Conservation (phyloP, 2,113 vertebrate genomes). For the Chloroceryle aenea region DNA sequence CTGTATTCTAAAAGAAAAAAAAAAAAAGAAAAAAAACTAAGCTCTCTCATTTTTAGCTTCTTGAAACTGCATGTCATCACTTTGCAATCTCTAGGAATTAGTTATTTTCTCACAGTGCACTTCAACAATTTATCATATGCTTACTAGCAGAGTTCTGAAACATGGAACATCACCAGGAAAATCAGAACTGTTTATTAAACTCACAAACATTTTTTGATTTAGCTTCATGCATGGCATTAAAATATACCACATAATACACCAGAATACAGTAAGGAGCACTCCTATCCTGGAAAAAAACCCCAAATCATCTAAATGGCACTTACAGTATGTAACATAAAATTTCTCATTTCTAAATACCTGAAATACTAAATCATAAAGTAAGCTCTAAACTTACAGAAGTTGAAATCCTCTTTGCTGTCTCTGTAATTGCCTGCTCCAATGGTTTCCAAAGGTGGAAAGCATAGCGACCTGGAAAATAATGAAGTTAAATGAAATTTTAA, state of each 20-base stretch:
- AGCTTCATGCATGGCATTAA: background rate
- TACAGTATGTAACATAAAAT: background rate
- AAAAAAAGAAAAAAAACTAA: background rate
- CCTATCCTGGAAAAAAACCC: background rate
- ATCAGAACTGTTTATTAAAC: background rate
- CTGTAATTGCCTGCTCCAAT: slow-evolving; percentile 85
- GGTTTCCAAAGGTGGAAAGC: slow-evolving; percentile 91
- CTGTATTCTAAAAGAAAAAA: background rate
- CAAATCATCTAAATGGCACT: background rate
- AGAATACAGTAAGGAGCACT: background rate
- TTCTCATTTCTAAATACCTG: background rate
- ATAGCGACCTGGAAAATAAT: slow-evolving; percentile 83
- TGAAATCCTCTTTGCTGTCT: slow-evolving; percentile 85
- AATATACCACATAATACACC: background rate
- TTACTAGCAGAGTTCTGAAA: background rate
- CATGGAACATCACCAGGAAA: background rate
- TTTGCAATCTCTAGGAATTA: background rate
- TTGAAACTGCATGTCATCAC: background rate
- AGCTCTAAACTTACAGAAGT: slow-evolving; percentile 79
- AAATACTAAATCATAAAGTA: background rate
- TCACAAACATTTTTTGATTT: background rate
- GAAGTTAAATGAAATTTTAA: background rate
- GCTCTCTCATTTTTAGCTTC: background rate
- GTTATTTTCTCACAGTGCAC: background rate
- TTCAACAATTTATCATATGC: background rate